Evolutionary conservation across 2,797 vertebrate genomes (phyloP).

Genomic region (Pangasius larnaudii): DNA sequence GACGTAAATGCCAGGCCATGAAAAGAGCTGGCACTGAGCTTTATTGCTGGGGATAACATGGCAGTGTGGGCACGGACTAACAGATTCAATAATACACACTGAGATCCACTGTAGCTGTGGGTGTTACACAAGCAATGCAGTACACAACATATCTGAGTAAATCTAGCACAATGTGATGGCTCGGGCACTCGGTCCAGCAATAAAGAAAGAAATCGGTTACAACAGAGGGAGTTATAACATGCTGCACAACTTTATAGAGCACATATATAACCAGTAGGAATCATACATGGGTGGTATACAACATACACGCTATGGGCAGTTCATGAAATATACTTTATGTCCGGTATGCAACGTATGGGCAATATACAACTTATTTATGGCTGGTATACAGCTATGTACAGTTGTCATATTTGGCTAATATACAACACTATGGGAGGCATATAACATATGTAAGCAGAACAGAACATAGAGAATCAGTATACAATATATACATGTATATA

Average conservation of each 20-base stretch:
- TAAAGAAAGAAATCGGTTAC: neutral
- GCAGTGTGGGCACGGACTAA: conserved; percentile 60
- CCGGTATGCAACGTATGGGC: neutral
- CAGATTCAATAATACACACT: conserved; percentile 37
- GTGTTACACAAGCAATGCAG: conserved; percentile 10
- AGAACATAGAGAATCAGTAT: neutral
- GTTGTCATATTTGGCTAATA: neutral
- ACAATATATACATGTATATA: neutral
- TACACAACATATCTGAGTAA: neutral
- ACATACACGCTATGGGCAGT: neutral
- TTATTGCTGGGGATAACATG: conserved; percentile 52
- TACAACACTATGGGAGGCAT: neutral
- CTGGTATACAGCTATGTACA: too few relatives aligned
- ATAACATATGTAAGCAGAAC: too few relatives aligned
- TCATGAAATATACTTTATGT: neutral
- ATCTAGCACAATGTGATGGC: neutral
- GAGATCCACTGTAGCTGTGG: neutral
- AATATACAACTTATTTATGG: neutral
- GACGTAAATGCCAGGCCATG: conserved; percentile 61
- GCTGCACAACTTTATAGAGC: neutral
- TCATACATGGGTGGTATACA: too few relatives aligned
- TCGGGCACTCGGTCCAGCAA: neutral
- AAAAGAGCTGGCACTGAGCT: conserved; percentile 64
- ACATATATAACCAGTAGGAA: neutral
- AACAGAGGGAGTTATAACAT: neutral